Evolutionary conservation across 2,797 vertebrate genomes (phyloP).

Genomic region (Remorina albescens): DNA sequence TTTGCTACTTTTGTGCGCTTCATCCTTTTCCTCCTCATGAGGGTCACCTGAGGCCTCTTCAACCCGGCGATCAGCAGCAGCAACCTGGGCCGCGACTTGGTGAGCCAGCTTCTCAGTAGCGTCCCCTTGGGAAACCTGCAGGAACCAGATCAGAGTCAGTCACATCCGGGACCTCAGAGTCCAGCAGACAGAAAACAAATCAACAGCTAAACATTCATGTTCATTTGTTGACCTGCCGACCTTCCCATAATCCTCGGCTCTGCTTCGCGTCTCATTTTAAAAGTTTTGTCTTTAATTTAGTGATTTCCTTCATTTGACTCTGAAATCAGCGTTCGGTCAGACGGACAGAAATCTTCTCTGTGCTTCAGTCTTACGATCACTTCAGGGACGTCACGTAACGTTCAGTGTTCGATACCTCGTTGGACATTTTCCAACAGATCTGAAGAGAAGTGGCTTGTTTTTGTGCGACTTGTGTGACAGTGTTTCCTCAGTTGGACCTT

Average conservation of each 20-base stretch:
- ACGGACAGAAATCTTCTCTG: background rate
- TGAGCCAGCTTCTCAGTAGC: conserved; percentile 92
- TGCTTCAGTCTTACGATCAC: background rate
- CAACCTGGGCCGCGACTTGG: conserved; percentile 89
- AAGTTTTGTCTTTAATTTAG: no score
- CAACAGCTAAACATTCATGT: no score
- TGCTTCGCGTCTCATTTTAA: no score
- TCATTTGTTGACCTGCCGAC: background rate
- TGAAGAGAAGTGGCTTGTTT: no score
- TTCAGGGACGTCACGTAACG: no score
- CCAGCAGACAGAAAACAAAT: no score
- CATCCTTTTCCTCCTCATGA: conserved; percentile 91
- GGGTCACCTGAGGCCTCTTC: conserved; percentile 89
- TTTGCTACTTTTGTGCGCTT: conserved; percentile 91
- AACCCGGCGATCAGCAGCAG: conserved; percentile 88
- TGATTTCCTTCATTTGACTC: no score
- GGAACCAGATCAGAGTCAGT: conserved; percentile 23
- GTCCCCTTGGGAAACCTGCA: conserved; percentile 90
- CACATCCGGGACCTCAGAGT: background rate
- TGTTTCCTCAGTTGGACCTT: no score
- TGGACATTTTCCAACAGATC: no score
- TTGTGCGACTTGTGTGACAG: no score
- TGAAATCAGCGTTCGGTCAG: background rate
- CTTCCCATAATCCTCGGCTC: background rate
- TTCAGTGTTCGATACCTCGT: no score